A percentile compares a stretch with the other conserved stretches of the same genome.
Conservation (phyloP, 1,140 invertebrate species). For the Drosophila auraria region DNA sequence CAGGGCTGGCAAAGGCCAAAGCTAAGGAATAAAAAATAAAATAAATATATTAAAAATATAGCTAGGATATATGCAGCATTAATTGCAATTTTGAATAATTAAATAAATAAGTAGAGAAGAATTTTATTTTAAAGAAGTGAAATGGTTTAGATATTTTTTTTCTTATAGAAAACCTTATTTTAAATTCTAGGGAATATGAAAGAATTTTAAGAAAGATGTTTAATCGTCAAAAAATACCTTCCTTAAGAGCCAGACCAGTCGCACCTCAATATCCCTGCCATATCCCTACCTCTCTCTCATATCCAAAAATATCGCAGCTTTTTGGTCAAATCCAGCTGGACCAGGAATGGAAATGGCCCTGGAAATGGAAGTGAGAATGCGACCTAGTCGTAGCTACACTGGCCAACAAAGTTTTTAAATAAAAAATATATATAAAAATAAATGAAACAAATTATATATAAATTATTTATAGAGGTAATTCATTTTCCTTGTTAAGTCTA, state of each 20-base stretch:
- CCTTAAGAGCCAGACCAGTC: neutral
- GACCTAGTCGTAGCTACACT: neutral
- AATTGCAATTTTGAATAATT: too few relatives aligned
- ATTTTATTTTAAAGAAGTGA: too few relatives aligned
- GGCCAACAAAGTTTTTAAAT: neutral
- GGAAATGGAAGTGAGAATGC: conserved; percentile 6
- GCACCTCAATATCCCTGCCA: neutral
- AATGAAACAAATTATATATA: too few relatives aligned
- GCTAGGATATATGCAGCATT: neutral
- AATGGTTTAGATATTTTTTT: too few relatives aligned
- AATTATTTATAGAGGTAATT: too few relatives aligned
- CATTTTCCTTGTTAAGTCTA: too few relatives aligned
- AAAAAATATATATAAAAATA: too few relatives aligned
- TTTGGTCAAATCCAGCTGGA: conserved; percentile 14
- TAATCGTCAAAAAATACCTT: too few relatives aligned
- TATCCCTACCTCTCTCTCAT: neutral
- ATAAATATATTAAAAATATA: neutral
- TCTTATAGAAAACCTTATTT: too few relatives aligned
- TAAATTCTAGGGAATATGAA: too few relatives aligned
- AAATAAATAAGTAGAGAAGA: too few relatives aligned
- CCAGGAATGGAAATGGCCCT: conserved; percentile 8
- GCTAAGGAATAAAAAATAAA: neutral
- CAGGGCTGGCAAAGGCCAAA: conserved; percentile 9
- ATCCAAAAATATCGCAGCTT: conserved; percentile 5
- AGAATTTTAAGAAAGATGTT: too few relatives aligned